Conservation (phyloP, 2,888 invertebrate species). For the Drosophila aldrichi region DNA sequence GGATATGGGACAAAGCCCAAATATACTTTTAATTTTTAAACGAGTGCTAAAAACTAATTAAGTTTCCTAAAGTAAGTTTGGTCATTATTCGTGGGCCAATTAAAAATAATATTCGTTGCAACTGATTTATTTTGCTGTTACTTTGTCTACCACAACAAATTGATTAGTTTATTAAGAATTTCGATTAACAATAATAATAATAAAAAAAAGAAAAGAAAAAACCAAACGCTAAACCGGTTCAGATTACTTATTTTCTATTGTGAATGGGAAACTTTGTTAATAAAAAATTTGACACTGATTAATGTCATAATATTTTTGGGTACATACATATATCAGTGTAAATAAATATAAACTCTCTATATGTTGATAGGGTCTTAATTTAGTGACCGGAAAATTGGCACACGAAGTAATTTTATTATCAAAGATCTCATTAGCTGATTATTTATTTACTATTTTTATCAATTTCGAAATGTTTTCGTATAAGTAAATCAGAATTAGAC, state of each 20-base stretch:
- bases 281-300: conserved; percentile 47
- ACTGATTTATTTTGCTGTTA: neutral
- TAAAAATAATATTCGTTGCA: conserved; percentile 6
- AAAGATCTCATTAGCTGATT: conserved; percentile 6
- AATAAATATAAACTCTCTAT: conserved; percentile 5
- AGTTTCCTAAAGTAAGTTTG: neutral
- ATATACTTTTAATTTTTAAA: neutral
- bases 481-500: neutral
- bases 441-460: conserved; percentile 4
- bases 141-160: conserved; percentile 15
- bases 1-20: neutral
- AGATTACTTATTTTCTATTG: neutral
- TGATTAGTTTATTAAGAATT: conserved; percentile 33
- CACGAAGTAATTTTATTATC: conserved; percentile 9
- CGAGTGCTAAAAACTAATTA: neutral
- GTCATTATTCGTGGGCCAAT: conserved; percentile 6
- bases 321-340: conserved; percentile 19
- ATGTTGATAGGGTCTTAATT: conserved; percentile 17
- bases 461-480: neutral
- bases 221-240: conserved; percentile 21
- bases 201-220: conserved; percentile 22
- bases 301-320: conserved; percentile 32
- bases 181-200: conserved; percentile 31
- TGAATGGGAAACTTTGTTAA: conserved; percentile 36
- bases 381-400: conserved; percentile 16